Evolutionary conservation across 2,888 invertebrate species (phyloP).

Genomic region (Sussaba pulchella): DNA sequence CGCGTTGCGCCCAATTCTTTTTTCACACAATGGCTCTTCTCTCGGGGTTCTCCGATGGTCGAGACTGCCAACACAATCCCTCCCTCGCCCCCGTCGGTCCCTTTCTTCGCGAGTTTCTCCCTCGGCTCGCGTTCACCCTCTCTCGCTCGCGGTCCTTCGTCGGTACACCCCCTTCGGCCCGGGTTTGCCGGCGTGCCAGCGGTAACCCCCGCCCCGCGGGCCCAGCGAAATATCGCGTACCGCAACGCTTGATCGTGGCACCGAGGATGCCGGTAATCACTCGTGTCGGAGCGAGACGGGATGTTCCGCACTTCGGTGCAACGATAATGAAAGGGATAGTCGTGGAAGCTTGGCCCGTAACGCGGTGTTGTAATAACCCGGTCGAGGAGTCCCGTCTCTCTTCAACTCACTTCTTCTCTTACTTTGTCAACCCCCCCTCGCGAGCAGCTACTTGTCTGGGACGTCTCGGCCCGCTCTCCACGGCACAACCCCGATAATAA

Average conservation of each 20-base stretch:
- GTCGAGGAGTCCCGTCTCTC: slow-evolving; percentile 40
- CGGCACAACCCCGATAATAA: slow-evolving; percentile 72
- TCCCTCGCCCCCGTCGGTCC: slow-evolving; percentile 47
- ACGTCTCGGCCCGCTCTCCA: slow-evolving; percentile 59
- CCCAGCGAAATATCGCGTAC: slow-evolving; percentile 44
- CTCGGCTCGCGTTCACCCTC: background rate
- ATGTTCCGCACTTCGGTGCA: background rate
- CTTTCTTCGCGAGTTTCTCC: too few relatives aligned
- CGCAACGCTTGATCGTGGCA: too few relatives aligned
- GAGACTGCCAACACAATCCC: slow-evolving; percentile 41
- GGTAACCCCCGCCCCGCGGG: background rate
- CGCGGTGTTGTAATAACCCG: slow-evolving; percentile 47
- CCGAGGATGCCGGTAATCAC: background rate
- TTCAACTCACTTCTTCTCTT: slow-evolving; percentile 36
- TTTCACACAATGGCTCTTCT: slow-evolving; percentile 75
- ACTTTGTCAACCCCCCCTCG: slow-evolving; percentile 61
- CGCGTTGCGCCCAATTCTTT: slow-evolving; percentile 75
- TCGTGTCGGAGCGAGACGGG: background rate
- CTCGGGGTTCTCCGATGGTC: slow-evolving; percentile 53
- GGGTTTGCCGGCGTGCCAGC: too few relatives aligned
- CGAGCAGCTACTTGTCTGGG: slow-evolving; percentile 63
- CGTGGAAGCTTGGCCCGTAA: slow-evolving; percentile 1
- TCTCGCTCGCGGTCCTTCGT: background rate
- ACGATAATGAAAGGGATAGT: slow-evolving; percentile 46
- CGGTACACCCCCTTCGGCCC: too few relatives aligned